These are phyloP conservation scores for Emydura subglobosa DNA, from an alignment of 2,113 vertebrate genomes.

Conservation along the genomic window DNA sequence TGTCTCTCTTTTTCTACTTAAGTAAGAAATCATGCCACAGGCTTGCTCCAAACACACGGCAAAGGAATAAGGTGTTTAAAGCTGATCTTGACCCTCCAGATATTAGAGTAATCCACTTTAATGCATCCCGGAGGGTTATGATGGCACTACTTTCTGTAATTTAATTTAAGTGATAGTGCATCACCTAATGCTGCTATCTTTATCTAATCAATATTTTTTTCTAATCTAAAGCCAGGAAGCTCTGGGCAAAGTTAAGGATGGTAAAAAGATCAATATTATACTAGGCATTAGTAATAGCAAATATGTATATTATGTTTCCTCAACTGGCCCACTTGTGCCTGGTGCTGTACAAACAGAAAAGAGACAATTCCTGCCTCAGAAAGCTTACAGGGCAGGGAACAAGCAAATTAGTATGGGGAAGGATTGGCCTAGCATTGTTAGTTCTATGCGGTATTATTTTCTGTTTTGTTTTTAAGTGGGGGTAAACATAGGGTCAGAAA, in stretches of 20 bases:
- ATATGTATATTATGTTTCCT: not conserved
- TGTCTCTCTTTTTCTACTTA: not conserved
- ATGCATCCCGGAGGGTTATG: constrained; percentile 13
- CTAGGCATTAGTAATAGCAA: fast-evolving
- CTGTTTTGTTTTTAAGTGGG: not conserved
- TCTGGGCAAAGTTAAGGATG: not conserved
- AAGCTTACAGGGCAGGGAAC: not conserved
- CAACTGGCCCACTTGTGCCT: not conserved
- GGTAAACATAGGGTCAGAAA: not conserved
- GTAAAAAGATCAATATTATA: not conserved
- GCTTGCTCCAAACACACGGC: constrained; percentile 3
- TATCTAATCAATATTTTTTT: not conserved
- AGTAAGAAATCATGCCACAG: constrained; percentile 10
- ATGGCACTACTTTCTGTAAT: not conserved
- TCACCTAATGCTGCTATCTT: not conserved
- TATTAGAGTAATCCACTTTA: constrained; percentile 44
- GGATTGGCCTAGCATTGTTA: not conserved
- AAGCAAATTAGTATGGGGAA: not conserved
- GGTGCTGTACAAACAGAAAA: not conserved
- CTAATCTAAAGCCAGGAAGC: not conserved
- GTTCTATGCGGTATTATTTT: not conserved
- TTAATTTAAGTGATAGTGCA: constrained; percentile 5
- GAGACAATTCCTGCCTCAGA: not conserved
- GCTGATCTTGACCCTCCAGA: constrained; percentile 38
- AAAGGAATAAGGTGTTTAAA: constrained; percentile 43